Evolutionary conservation across 2,888 invertebrate species (phyloP), one percentile per base, ranked within the genome.

Genomic region (Ctena decussata): DNA sequence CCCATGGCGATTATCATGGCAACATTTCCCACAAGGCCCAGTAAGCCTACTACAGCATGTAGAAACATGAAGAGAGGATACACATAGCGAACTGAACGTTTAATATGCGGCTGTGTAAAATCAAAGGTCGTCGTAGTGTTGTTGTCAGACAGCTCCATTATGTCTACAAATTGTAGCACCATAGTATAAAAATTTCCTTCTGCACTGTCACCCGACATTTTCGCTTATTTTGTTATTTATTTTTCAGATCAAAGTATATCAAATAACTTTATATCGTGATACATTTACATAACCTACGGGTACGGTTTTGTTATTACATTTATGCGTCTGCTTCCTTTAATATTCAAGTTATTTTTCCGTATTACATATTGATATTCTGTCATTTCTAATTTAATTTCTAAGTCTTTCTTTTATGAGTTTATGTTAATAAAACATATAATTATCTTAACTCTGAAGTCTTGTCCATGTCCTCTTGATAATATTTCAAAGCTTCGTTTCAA

Each of bases 41-140:
- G 91, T 0, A 93, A 69, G 2, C 92, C 84, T 57, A 97, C 95
- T 0, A 97, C 84, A 0, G 96, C 96, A 94, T 97, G 97, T 80
- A 97, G 96, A 89, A 97, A 96, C 74, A 97, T 96, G 89, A 97
- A 97, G 11, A 97, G 95, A 80, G 97, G 97, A 94, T 97, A 97
- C 76, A 97, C 96, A 77, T 94, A 93, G 27, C 93, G 89, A 27
- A 96, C 89, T 1, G 97, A 97, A 0, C 96, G 96, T 79, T 97
- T 96, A 2, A 97, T 94, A 86, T 97, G 97, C 0, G 97, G 97
- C 78, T 96, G 96, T 21, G 96, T 96, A 85, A 97, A 96, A 90
- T 97, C 97, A 0, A 96, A 93, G 0, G 96, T 95, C 30, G 95
- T 95, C 78, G 96, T 96, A 30, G 86, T 89, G 77, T 91, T 90